Conservation (phyloP, 2,888 invertebrate species). For the Sepiola atlantica region DNA sequence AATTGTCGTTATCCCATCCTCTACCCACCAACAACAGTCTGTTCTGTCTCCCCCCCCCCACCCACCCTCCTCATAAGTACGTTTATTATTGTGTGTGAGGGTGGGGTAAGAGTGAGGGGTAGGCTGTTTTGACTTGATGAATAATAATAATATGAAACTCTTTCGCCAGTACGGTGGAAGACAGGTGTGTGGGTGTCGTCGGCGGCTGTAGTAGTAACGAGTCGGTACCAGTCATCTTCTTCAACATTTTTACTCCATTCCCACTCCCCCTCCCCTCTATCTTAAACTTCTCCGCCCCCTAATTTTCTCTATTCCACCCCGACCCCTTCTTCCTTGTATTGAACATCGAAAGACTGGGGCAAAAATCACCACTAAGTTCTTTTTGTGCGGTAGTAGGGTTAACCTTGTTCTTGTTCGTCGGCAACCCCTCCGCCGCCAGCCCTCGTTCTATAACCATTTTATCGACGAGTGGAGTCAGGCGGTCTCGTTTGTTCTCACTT, state of each 20-base stretch:
- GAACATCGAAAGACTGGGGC: conserved; percentile 32
- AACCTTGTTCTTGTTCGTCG: conserved; percentile 14
- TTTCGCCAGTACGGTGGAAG: not conserved
- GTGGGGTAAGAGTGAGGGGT: not conserved
- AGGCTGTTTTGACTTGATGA: conserved; percentile 32
- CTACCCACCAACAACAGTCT: not conserved
- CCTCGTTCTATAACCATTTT: too few relatives aligned
- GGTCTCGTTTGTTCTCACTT: too few relatives aligned
- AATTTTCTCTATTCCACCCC: not conserved
- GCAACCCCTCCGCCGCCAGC: too few relatives aligned
- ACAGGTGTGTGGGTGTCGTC: not conserved
- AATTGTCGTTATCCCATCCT: too few relatives aligned
- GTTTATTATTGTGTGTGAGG: not conserved
- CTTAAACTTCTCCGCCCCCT: not conserved
- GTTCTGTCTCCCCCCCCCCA: not conserved
- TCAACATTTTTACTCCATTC: not conserved
- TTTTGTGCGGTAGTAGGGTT: conserved; percentile 32
- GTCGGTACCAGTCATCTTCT: conserved; percentile 4
- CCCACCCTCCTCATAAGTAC: not conserved
- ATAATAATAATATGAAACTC: conserved; percentile 32
- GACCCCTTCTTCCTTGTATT: not conserved
- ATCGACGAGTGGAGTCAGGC: too few relatives aligned
- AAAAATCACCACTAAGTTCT: conserved; percentile 32
- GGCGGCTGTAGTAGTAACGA: not conserved
- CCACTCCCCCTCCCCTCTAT: not conserved